A percentile compares a stretch with the other conserved stretches of the same genome.
Evolutionary conservation across 1,140 invertebrate species (phyloP).

Genomic region (Pissodes strobi): DNA sequence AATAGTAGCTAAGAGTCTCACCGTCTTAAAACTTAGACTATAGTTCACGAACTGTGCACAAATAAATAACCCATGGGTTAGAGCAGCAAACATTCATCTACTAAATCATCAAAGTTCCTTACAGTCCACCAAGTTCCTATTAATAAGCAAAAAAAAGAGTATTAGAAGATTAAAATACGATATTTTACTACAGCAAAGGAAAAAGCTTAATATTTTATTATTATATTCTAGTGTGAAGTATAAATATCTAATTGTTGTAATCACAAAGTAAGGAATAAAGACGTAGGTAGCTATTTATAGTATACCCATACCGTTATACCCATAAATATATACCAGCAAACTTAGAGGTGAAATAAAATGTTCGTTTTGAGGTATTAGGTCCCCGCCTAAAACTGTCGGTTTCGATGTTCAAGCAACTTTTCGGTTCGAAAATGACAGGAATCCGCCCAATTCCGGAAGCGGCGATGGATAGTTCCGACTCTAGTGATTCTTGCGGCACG

Average conservation of each 20-base stretch:
- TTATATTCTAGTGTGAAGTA: neutral
- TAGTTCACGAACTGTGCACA: neutral
- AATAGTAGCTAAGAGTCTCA: neutral
- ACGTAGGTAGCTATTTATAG: too few relatives aligned
- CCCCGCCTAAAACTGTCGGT: constrained; percentile 2
- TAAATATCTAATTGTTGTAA: neutral
- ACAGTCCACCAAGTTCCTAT: constrained; percentile 40
- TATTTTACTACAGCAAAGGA: constrained; percentile 23
- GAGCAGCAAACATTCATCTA: constrained; percentile 4
- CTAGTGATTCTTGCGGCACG: constrained; percentile 46
- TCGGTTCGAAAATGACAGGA: constrained; percentile 43
- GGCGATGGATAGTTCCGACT: constrained; percentile 51
- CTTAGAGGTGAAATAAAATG: too few relatives aligned
- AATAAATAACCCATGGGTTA: constrained; percentile 29
- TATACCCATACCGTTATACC: too few relatives aligned
- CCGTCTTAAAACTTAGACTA: neutral
- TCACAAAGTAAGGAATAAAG: neutral
- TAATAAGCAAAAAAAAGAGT: constrained; percentile 30
- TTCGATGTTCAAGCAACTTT: constrained; percentile 36
- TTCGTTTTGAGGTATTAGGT: too few relatives aligned
- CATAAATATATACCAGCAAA: too few relatives aligned
- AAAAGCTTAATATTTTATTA: constrained; percentile 36
- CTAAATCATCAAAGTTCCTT: constrained; percentile 39
- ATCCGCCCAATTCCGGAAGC: constrained; percentile 47
- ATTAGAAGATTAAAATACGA: constrained; percentile 2